Evolutionary conservation across 2,797 vertebrate species (phyloP).

Genomic region (Morelia viridis): DNA sequence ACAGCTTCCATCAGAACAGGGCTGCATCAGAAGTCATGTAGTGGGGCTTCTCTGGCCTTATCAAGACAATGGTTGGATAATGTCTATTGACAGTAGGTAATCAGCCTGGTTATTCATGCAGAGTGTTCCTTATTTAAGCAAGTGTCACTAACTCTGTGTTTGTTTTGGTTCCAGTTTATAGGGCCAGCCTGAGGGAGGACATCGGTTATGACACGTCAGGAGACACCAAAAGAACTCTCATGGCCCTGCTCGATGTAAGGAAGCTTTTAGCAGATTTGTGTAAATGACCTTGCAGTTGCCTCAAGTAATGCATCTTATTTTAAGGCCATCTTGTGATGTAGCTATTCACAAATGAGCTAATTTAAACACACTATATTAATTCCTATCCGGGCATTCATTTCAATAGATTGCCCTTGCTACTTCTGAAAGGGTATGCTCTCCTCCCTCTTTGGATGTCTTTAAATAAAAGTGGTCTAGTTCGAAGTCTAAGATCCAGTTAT

Average conservation of each 20-base stretch:
- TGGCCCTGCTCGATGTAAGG: slow-evolving; percentile 83
- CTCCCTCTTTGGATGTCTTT: too few relatives aligned
- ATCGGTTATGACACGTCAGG: slow-evolving; percentile 84
- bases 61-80: too few relatives aligned
- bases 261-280: neutral
- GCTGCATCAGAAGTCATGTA: neutral
- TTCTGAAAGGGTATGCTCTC: too few relatives aligned
- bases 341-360: neutral
- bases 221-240: slow-evolving; percentile 81
- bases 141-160: neutral
- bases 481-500: too few relatives aligned
- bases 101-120: neutral
- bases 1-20: neutral
- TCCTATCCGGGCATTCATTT: too few relatives aligned
- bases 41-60: neutral
- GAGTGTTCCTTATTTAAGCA: neutral
- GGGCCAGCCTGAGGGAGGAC: slow-evolving; percentile 74
- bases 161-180: slow-evolving; percentile 73
- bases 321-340: neutral
- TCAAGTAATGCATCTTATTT: neutral
- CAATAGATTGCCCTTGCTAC: neutral
- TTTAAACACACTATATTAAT: neutral
- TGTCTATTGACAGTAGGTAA: neutral
- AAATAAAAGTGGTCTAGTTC: too few relatives aligned
- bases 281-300: neutral